Conservation (phyloP, 2,888 invertebrate species). For the Leucophora obtusa region DNA sequence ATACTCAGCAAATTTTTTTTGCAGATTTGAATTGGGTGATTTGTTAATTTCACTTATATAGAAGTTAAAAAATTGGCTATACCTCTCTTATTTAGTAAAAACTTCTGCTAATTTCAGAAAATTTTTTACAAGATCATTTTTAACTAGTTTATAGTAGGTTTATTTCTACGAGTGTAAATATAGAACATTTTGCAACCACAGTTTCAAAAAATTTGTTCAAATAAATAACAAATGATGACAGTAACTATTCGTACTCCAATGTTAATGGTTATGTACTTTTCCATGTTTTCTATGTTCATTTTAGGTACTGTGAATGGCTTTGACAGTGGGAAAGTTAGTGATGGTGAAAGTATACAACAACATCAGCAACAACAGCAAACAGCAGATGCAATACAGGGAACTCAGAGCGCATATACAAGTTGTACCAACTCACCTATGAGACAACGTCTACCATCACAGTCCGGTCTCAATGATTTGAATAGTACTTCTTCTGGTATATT, state of each 20-base stretch:
- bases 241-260: not conserved
- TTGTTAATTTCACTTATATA: too few species aligned
- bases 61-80: too few species aligned
- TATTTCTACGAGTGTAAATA: too few species aligned
- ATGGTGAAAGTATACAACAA: slow-evolving; percentile 52
- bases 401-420: slow-evolving; percentile 30
- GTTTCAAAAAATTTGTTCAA: too few species aligned
- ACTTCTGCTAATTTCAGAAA: too few species aligned
- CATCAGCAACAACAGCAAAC: slow-evolving; percentile 47
- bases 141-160: too few species aligned
- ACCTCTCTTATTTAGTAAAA: too few species aligned
- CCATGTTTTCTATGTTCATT: not conserved
- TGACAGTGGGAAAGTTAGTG: slow-evolving; percentile 43
- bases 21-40: too few species aligned
- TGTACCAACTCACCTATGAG: slow-evolving; percentile 52
- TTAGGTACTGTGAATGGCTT: slow-evolving; percentile 57
- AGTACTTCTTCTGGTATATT: slow-evolving; percentile 52
- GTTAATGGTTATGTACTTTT: not conserved
- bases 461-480: slow-evolving; percentile 59
- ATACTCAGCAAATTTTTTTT: too few species aligned
- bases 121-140: too few species aligned
- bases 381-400: slow-evolving; percentile 38
- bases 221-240: not conserved
- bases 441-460: slow-evolving; percentile 58
- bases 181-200: too few species aligned